These are phyloP conservation scores for Adineta ricciae DNA, from an alignment of 2,888 invertebrate species.

Conservation along the genomic window DNA sequence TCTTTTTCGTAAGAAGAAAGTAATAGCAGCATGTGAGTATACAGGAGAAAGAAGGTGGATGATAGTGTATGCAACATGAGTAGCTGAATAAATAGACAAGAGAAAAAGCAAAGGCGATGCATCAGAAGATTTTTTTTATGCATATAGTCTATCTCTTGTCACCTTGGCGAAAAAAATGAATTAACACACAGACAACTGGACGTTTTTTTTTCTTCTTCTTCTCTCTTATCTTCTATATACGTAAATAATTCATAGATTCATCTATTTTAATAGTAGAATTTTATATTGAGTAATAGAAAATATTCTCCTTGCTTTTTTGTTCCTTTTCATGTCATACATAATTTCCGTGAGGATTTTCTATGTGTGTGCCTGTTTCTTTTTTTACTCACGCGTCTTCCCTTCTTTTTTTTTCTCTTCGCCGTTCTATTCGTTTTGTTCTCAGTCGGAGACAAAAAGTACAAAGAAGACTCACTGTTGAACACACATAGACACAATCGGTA, in stretches of 20 bases:
- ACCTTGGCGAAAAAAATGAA: neutral
- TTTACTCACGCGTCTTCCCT: neutral
- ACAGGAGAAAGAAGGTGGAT: conserved; percentile 1
- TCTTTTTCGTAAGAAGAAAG: conserved; percentile 1
- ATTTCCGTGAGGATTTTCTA: neutral
- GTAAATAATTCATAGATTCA: neutral
- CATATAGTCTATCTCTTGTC: neutral
- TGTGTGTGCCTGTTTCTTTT: neutral
- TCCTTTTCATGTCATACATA: neutral
- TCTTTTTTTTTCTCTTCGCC: neutral
- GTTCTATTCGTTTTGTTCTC: neutral
- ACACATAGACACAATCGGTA: neutral
- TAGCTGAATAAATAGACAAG: conserved; percentile 13
- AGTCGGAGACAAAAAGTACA: conserved; percentile 11
- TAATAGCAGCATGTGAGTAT: conserved; percentile 7
- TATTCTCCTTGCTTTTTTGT: neutral
- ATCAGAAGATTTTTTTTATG: neutral
- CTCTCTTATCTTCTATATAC: neutral
- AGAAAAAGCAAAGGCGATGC: neutral
- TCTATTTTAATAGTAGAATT: too few relatives aligned
- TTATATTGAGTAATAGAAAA: too few relatives aligned
- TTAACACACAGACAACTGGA: neutral
- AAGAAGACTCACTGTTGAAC: neutral
- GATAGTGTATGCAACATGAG: conserved; percentile 1
- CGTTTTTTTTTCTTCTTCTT: too few relatives aligned